A percentile compares a stretch with the other conserved stretches of the same genome.
These are phyloP conservation scores for Poliocrania exsul DNA, from an alignment of 2,797 vertebrate genomes.

Conservation along the genomic window DNA sequence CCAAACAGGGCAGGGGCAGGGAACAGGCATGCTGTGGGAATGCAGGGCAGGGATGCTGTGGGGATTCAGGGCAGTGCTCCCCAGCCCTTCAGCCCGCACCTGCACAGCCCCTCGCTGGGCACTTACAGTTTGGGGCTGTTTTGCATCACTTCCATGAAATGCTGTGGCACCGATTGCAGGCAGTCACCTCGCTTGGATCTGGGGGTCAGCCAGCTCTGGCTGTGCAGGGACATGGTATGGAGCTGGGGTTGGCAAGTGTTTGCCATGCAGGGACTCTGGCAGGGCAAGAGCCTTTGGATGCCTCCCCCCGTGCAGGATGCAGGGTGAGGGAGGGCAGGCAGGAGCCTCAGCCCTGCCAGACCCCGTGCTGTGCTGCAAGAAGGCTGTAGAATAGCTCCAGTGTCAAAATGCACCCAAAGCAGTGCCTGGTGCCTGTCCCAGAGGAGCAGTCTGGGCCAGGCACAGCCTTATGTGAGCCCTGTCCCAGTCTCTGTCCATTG, in stretches of 20 bases:
- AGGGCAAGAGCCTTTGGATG: not conserved
- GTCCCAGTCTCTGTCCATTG: accelerated
- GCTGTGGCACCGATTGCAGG: not conserved
- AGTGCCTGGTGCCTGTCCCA: not conserved
- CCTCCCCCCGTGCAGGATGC: not conserved
- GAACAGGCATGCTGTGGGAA: not conserved
- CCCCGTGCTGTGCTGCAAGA: not conserved
- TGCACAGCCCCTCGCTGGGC: not conserved
- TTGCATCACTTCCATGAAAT: accelerated
- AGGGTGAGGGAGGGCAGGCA: not conserved
- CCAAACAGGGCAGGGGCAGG: accelerated
- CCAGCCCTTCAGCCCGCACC: not conserved
- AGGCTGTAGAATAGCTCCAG: accelerated
- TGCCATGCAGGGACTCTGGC: accelerated
- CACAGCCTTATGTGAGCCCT: not conserved
- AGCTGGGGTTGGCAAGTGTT: not conserved
- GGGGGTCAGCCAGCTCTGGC: not conserved
- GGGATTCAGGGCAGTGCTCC: not conserved
- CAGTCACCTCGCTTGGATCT: accelerated
- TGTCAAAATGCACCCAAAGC: accelerated
- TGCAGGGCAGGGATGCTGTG: not conserved
- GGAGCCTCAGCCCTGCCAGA: not conserved
- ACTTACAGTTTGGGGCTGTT: accelerated
- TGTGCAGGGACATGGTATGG: not conserved
- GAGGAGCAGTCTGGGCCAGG: not conserved